Conservation (phyloP, 2,797 vertebrate genomes). For the Cossypha heuglini region DNA sequence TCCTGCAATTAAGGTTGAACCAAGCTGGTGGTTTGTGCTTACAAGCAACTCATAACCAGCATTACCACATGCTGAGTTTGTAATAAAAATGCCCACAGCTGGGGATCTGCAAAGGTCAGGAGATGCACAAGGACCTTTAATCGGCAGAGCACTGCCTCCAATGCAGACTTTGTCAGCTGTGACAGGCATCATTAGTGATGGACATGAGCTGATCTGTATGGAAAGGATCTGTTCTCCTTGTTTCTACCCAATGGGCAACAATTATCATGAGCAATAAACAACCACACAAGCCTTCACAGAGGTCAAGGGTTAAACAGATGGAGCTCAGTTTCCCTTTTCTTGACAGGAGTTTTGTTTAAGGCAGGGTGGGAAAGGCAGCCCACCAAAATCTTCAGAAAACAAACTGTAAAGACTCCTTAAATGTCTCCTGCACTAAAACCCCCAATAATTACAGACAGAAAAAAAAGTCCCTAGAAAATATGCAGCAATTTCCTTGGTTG, state of each 20-base stretch:
- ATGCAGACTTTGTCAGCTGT: background rate
- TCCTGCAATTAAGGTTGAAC: background rate
- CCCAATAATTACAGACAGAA: background rate
- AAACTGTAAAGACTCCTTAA: background rate
- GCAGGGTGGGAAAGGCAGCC: background rate
- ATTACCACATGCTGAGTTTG: background rate
- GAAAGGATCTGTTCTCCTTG: background rate
- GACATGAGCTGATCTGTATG: background rate
- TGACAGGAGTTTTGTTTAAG: background rate
- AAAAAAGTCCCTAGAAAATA: background rate
- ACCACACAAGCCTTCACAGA: background rate
- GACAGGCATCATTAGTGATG: background rate
- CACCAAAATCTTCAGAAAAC: background rate
- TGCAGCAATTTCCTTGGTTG: background rate
- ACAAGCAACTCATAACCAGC: background rate
- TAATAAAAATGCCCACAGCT: background rate
- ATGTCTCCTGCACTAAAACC: rapidly evolving
- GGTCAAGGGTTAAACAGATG: background rate
- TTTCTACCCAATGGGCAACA: background rate
- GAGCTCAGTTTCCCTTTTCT: background rate
- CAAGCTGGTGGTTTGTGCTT: background rate
- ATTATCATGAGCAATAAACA: background rate
- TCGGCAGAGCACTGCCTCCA: background rate
- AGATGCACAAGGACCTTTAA: background rate
- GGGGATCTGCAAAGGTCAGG: background rate